Percentiles rank a stretch among this genome's conserved stretches.
Evolutionary conservation across 1,140 invertebrate species (phyloP).

Genomic region (Papilio polytes): DNA sequence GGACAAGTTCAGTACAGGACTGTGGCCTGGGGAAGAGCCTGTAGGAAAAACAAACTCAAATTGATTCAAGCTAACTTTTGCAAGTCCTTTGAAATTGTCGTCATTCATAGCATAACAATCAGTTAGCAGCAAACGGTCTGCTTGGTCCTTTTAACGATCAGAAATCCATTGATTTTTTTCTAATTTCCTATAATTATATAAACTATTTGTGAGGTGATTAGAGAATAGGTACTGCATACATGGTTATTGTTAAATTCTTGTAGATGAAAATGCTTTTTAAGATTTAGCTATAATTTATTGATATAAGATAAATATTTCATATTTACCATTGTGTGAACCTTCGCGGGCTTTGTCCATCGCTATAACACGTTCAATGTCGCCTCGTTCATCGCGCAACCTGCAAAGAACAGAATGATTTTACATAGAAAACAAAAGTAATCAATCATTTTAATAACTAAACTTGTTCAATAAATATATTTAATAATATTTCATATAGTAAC

Average conservation of each 20-base stretch:
- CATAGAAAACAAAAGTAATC: conserved; percentile 17
- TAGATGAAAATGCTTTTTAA: background rate
- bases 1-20: conserved; percentile 95
- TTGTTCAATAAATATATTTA: too few relatives aligned
- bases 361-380: conserved; percentile 90
- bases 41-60: conserved; percentile 42
- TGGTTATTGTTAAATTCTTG: too few relatives aligned
- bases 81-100: too few relatives aligned
- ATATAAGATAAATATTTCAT: background rate
- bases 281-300: background rate
- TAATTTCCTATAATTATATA: too few relatives aligned
- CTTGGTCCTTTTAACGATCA: too few relatives aligned
- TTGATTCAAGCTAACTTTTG: too few relatives aligned
- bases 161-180: too few relatives aligned
- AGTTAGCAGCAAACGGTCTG: too few relatives aligned
- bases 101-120: too few relatives aligned
- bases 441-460: background rate
- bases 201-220: too few relatives aligned
- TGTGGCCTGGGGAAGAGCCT: conserved; percentile 95
- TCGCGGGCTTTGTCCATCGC: conserved; percentile 92
- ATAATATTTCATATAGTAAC: too few relatives aligned
- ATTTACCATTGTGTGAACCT: conserved; percentile 93
- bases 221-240: too few relatives aligned
- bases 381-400: conserved; percentile 93
- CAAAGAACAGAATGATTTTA: conserved; percentile 69